Evolutionary conservation across 2,888 invertebrate species (phyloP).

Genomic region (Stenodera caucasica): DNA sequence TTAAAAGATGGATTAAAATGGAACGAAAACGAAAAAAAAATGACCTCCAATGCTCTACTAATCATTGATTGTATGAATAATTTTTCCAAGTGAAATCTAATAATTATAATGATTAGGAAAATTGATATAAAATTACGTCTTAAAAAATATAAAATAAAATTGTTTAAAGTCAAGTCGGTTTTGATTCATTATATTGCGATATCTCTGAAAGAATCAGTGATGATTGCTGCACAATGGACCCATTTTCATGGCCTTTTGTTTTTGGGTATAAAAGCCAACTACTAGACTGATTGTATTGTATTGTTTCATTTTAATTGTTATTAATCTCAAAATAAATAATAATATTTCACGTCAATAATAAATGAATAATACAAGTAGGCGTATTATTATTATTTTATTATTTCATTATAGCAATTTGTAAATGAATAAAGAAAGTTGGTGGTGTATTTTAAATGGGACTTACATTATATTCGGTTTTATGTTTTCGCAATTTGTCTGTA

Average conservation of each 20-base stretch:
- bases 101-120: background rate
- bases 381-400: no score
- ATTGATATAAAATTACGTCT: no score
- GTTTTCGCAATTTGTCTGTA: background rate
- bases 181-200: background rate
- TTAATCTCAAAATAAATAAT: no score
- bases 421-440: no score
- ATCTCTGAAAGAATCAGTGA: background rate
- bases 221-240: background rate
- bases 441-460: background rate
- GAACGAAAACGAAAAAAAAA: background rate
- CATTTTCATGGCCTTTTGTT: background rate
- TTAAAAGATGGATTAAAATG: background rate
- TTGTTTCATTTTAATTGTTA: no score
- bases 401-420: no score
- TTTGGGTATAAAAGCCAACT: background rate
- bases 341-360: no score
- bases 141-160: no score
- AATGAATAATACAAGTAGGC: background rate
- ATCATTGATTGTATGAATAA: background rate
- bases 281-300: background rate
- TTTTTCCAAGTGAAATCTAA: background rate
- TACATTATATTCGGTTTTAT: background rate
- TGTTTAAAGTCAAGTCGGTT: no score
- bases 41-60: conserved; percentile 4